These are phyloP conservation scores for Ptilodon capucinus DNA, from an alignment of 2,888 invertebrate genomes.

Conservation along the genomic window DNA sequence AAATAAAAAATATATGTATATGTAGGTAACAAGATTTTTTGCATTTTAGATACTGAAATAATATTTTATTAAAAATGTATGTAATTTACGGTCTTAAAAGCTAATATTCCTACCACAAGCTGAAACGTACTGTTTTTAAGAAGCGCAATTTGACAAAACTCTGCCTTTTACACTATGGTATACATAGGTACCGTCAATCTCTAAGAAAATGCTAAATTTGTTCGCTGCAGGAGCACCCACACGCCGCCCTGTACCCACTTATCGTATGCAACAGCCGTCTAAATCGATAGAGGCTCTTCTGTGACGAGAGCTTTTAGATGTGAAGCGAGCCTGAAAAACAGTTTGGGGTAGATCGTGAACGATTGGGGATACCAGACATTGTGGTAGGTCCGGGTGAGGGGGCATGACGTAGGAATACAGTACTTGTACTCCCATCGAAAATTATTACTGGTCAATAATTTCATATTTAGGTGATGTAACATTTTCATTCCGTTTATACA, in stretches of 20 bases:
- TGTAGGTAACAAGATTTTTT: no score
- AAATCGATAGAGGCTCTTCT: conserved; percentile 38
- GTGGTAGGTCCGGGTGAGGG: conserved; percentile 56
- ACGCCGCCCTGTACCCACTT: conserved; percentile 3
- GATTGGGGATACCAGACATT: conserved; percentile 52
- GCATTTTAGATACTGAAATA: no score
- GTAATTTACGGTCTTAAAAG: no score
- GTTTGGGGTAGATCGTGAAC: conserved; percentile 35
- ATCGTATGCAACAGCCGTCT: conserved; percentile 8
- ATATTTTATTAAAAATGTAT: no score
- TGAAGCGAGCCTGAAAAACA: conserved; percentile 21
- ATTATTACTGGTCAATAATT: no score
- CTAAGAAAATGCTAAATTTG: background rate
- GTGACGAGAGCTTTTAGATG: conserved; percentile 17
- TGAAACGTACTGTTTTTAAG: no score
- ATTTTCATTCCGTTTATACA: no score
- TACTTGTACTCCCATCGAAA: background rate
- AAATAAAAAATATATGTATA: no score
- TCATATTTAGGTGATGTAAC: no score
- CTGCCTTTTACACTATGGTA: no score
- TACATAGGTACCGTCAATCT: background rate
- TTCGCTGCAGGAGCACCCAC: background rate
- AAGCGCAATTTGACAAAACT: no score
- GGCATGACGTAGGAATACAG: conserved; percentile 4
- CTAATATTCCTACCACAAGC: no score